A percentile compares a stretch with the other conserved stretches of the same genome.
Evolutionary conservation across 2,888 invertebrate species (phyloP).

Genomic region (Odontocolon sp.): DNA sequence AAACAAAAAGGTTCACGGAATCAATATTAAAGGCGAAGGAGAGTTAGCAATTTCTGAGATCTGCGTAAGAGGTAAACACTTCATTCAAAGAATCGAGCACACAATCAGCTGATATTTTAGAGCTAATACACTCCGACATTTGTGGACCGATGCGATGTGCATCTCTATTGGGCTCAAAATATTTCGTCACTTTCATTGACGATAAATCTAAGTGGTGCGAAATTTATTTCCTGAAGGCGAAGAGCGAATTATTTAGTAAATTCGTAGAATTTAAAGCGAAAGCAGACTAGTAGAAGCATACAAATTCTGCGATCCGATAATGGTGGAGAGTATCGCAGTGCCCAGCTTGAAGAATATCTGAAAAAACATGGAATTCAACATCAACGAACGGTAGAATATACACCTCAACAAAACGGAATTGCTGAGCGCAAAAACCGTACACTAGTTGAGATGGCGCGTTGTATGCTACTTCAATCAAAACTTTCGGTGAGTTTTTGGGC

Average conservation of each 20-base stretch:
- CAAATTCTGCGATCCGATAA: slow-evolving; percentile 49
- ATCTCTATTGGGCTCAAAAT: slow-evolving; percentile 13
- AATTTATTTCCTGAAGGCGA: slow-evolving; percentile 42
- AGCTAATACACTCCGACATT: slow-evolving; percentile 65
- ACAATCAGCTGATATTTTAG: slow-evolving; percentile 6
- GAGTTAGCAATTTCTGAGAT: neutral
- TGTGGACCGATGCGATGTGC: slow-evolving; percentile 47
- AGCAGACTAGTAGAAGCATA: slow-evolving; percentile 40
- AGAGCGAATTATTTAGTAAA: slow-evolving; percentile 2
- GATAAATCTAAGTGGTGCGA: slow-evolving; percentile 58
- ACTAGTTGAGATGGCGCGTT: slow-evolving; percentile 19
- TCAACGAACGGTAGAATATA: neutral
- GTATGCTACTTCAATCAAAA: neutral
- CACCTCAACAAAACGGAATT: slow-evolving; percentile 23
- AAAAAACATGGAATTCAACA: neutral
- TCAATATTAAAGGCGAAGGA: slow-evolving; percentile 17
- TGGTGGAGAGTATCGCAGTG: slow-evolving; percentile 54
- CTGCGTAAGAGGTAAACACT: slow-evolving; percentile 40
- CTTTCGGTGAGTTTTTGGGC: neutral
- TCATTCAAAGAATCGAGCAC: neutral
- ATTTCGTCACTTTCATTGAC: slow-evolving; percentile 57
- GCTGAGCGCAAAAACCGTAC: slow-evolving; percentile 23
- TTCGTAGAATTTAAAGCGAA: slow-evolving; percentile 34
- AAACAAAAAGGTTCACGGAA: neutral
- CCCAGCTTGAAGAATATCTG: slow-evolving; percentile 31